These are phyloP conservation scores for Holcopasites calliopsidis DNA, from an alignment of 1,140 invertebrate genomes.

Conservation along the genomic window DNA sequence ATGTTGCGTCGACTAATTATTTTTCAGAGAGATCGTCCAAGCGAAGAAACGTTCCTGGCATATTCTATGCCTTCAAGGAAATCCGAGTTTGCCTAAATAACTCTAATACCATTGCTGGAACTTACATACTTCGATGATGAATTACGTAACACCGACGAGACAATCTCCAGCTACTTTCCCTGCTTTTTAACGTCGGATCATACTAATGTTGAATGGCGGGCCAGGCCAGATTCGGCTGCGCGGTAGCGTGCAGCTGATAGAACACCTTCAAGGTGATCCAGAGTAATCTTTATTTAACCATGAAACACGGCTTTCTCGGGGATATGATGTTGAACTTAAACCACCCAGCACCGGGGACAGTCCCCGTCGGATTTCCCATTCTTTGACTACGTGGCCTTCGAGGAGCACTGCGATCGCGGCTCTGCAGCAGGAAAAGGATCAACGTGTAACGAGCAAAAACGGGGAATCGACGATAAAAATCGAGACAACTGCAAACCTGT, in stretches of 20 bases:
- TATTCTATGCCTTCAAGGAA: not conserved
- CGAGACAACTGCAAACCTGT: slow-evolving; percentile 55
- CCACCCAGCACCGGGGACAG: not conserved
- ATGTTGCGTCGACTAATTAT: too few relatives aligned
- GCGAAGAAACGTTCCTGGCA: not conserved
- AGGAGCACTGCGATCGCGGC: slow-evolving; percentile 1
- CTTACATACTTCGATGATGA: not conserved
- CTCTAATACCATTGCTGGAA: too few relatives aligned
- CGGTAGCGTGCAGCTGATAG: not conserved
- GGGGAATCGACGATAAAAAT: slow-evolving; percentile 54
- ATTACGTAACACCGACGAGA: too few relatives aligned
- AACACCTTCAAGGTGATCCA: not conserved
- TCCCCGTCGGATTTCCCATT: slow-evolving; percentile 20
- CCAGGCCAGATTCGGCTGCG: not conserved
- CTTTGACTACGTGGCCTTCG: slow-evolving; percentile 48
- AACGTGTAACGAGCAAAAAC: slow-evolving; percentile 36
- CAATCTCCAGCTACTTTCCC: not conserved
- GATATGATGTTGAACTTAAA: slow-evolving; percentile 4
- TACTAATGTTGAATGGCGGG: not conserved
- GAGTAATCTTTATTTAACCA: slow-evolving; percentile 24
- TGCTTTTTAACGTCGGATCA: not conserved
- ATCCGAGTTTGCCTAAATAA: not conserved
- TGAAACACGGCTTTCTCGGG: not conserved
- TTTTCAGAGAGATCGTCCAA: not conserved
- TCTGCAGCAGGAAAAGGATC: slow-evolving; percentile 51